These are phyloP conservation scores for Montipora efflorescens DNA, from an alignment of 64 coral and sea anemone species.

Conservation along the genomic window DNA sequence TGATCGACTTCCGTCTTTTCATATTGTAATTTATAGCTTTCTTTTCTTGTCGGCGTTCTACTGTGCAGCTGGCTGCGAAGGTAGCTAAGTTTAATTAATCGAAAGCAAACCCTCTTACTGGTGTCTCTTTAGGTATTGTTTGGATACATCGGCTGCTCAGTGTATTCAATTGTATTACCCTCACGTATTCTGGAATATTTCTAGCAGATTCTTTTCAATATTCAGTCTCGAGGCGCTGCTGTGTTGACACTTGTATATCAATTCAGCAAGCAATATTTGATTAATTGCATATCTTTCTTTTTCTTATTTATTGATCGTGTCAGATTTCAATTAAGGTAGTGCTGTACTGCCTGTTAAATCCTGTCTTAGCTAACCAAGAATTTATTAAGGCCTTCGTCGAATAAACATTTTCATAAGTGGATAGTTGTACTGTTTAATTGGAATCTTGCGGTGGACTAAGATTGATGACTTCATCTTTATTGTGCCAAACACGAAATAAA, in stretches of 20 bases:
- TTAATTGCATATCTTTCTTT: slow-evolving; percentile 23
- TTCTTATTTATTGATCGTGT: background rate
- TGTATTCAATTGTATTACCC: slow-evolving; percentile 21
- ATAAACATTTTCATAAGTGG: background rate
- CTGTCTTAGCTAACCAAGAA: background rate
- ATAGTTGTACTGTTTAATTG: background rate
- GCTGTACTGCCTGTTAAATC: background rate
- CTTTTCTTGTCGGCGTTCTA: background rate
- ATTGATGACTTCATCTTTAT: background rate
- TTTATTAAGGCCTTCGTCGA: background rate
- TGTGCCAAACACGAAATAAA: background rate
- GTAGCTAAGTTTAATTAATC: slow-evolving; percentile 35
- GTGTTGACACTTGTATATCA: slow-evolving; percentile 3
- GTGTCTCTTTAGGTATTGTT: slow-evolving; percentile 34
- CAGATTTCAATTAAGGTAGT: background rate
- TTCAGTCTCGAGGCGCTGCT: background rate
- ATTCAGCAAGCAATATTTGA: slow-evolving; percentile 22
- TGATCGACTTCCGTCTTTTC: slow-evolving; percentile 29
- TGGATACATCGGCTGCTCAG: slow-evolving; percentile 4
- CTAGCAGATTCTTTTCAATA: background rate
- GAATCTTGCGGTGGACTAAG: background rate
- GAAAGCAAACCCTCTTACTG: background rate
- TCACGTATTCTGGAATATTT: slow-evolving; percentile 35
- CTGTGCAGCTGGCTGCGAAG: slow-evolving; percentile 18
- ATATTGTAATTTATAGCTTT: slow-evolving; percentile 44